Percentiles rank a stretch among this genome's conserved stretches.
These are phyloP conservation scores for Piaya cayana DNA, from an alignment of 2,113 vertebrate species.

Conservation along the genomic window DNA sequence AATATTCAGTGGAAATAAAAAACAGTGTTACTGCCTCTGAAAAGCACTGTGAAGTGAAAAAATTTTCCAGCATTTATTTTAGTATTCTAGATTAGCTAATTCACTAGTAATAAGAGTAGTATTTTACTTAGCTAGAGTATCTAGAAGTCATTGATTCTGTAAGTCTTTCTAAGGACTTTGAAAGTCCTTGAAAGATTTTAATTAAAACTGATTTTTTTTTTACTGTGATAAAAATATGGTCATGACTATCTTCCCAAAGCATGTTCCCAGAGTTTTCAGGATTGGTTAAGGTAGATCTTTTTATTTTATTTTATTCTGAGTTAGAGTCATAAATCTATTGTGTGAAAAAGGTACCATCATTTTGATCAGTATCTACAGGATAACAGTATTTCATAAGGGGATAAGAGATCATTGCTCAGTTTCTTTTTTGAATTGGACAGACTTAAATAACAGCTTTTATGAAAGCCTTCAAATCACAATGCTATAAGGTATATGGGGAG, in stretches of 20 bases:
- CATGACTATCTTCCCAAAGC: background rate
- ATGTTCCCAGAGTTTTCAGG: background rate
- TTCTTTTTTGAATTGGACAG: background rate
- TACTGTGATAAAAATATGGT: background rate
- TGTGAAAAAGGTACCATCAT: background rate
- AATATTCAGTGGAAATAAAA: background rate
- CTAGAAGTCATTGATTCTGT: background rate
- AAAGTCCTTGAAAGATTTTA: background rate
- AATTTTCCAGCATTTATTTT: background rate
- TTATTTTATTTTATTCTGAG: background rate
- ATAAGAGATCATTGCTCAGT: background rate
- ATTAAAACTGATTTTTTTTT: background rate
- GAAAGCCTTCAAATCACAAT: background rate
- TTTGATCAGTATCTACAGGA: background rate
- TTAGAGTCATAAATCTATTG: background rate
- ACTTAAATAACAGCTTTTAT: conserved; percentile 22
- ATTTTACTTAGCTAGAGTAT: background rate
- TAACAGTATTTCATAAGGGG: background rate
- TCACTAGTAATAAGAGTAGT: background rate
- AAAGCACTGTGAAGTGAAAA: background rate
- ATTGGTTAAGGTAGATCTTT: background rate
- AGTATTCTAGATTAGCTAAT: background rate
- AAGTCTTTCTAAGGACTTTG: background rate
- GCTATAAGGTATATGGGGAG: background rate
- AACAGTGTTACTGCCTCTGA: background rate